phyloP scores from a whole-genome alignment of 2,888 invertebrate species.

The Strigamia maritima region DNA sequence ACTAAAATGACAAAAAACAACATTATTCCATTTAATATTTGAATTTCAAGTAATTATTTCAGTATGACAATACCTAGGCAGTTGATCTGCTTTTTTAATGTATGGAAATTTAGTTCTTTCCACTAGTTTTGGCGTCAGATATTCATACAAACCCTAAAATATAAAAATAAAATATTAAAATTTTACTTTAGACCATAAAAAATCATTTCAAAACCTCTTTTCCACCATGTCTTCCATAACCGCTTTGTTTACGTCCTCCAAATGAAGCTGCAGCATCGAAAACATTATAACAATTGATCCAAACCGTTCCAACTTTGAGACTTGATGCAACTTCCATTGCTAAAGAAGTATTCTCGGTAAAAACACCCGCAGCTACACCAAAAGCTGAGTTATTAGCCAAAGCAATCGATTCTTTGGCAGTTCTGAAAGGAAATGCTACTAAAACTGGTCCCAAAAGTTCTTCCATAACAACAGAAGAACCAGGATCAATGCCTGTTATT shows the following conservation, averaged over 20 bases:
- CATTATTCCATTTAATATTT: background rate
- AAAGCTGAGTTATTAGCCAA: slow-evolving; percentile 59
- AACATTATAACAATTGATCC: slow-evolving; percentile 59
- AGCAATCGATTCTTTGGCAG: slow-evolving; percentile 58
- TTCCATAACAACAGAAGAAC: slow-evolving; percentile 53
- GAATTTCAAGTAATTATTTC: background rate
- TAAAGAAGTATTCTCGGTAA: slow-evolving; percentile 59
- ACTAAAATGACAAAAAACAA: slow-evolving; percentile 43
- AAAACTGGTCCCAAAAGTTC: slow-evolving; percentile 55
- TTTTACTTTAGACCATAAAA: background rate
- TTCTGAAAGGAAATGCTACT: slow-evolving; percentile 57
- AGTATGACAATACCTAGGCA: background rate
- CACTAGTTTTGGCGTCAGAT: background rate
- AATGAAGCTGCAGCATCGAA: slow-evolving; percentile 57
- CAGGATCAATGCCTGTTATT: slow-evolving; percentile 54
- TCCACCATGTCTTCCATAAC: slow-evolving; percentile 57
- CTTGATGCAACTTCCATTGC: slow-evolving; percentile 58
- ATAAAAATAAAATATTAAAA: background rate
- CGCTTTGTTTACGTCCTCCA: slow-evolving; percentile 57
- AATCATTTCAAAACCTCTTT: background rate
- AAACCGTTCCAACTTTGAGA: slow-evolving; percentile 58
- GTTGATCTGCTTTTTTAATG: background rate
- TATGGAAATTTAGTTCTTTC: background rate
- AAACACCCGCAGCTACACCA: slow-evolving; percentile 58
- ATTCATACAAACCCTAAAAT: background rate